phyloP scores from a whole-genome alignment of 2,113 vertebrate genomes.

The Limnothrissa miodon region DNA sequence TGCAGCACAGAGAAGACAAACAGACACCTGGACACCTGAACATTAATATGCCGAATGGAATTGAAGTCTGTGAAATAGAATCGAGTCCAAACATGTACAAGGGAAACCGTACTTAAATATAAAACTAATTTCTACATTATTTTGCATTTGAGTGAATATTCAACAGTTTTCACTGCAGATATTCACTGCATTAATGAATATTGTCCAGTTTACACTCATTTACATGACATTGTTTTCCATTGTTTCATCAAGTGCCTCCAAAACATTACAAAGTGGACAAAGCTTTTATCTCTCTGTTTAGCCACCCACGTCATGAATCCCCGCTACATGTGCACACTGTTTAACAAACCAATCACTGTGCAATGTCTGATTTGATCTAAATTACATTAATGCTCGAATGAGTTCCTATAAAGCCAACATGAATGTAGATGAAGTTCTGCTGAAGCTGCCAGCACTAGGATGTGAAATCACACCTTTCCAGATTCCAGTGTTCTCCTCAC shows the following conservation, averaged over 20 bases:
- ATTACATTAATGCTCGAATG: neutral
- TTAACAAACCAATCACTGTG: neutral
- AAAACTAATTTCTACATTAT: neutral
- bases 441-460: neutral
- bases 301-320: neutral
- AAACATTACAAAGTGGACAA: neutral
- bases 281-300: neutral
- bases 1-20: neutral
- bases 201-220: neutral
- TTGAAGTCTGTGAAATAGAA: too few species aligned
- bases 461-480: slow-evolving; percentile 39
- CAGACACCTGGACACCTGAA: neutral
- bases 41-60: neutral
- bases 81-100: neutral
- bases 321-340: neutral
- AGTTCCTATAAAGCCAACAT: neutral
- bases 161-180: too few species aligned
- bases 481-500: slow-evolving; percentile 39
- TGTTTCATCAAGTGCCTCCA: neutral
- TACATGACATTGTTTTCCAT: neutral
- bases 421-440: neutral
- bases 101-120: neutral
- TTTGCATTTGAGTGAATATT: neutral
- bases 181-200: neutral
- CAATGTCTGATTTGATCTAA: neutral